Evolutionary conservation across 1,140 invertebrate species (phyloP).

Genomic region (Drosophila sproati): DNA sequence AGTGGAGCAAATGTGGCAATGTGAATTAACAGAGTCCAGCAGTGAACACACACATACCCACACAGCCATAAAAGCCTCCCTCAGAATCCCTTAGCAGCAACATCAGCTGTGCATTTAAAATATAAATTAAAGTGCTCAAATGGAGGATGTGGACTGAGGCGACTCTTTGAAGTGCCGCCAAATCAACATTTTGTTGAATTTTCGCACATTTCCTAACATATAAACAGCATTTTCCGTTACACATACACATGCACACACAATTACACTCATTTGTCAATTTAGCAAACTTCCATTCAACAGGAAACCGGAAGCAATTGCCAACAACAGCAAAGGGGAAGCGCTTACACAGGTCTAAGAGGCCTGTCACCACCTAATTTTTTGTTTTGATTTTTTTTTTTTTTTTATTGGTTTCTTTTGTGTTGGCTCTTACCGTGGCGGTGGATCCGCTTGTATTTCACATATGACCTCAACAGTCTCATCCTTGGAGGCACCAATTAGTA

Average conservation of each 20-base stretch:
- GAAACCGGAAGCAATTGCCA: slow-evolving; percentile 79
- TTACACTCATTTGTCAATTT: slow-evolving; percentile 81
- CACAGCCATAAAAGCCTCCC: not conserved
- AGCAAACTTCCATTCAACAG: slow-evolving; percentile 76
- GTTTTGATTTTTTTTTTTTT: slow-evolving; percentile 6
- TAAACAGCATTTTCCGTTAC: slow-evolving; percentile 73
- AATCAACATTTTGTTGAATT: slow-evolving; percentile 68
- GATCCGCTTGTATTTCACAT: slow-evolving; percentile 95
- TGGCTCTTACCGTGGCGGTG: slow-evolving; percentile 87
- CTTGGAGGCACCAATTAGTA: slow-evolving; percentile 93
- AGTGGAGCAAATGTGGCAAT: slow-evolving; percentile 57
- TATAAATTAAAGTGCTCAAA: slow-evolving; percentile 50
- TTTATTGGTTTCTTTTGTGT: slow-evolving; percentile 4
- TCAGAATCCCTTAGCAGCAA: not conserved
- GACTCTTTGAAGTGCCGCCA: slow-evolving; percentile 38
- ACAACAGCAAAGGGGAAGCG: slow-evolving; percentile 49
- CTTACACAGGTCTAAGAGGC: not conserved
- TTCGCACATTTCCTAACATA: slow-evolving; percentile 72
- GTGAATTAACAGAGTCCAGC: slow-evolving; percentile 43
- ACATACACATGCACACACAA: slow-evolving; percentile 33
- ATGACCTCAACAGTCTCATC: slow-evolving; percentile 93
- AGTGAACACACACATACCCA: not conserved
- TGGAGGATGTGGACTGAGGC: not conserved
- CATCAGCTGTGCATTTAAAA: slow-evolving; percentile 55
- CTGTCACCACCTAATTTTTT: not conserved